Base-by-base conservation (phyloP, 2,797 vertebrate genomes). In the Forpus xanthops region DNA sequence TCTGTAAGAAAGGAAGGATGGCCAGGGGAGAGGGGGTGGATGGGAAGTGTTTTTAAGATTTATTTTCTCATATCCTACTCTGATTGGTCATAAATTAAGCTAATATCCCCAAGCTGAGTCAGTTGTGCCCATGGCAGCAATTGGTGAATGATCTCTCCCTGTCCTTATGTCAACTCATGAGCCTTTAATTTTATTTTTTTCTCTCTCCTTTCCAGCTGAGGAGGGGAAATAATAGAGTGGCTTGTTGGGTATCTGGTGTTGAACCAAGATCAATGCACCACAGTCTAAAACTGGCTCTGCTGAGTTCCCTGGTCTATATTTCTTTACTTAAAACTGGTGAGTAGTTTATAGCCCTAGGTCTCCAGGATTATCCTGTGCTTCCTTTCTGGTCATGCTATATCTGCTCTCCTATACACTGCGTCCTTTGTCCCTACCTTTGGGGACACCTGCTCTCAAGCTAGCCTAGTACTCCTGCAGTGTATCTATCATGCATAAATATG, bases 191-290 rank as follows among this genome's bases (percentile, higher is more conserved):
- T 6, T 49, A 3, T 37, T 33, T 68, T 68, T 61, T 70, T 53
- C 12, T 58, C 6, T 42, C 15, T 11, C 3, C 11, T 45, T 13
- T 35, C 28, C 16, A 24, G 16, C 2, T 2, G 8, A 58, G 21
- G 11, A 65, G 16, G 8, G 11, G 9, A 12, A 53, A 8, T 9
- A 33, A 30, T 3, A 35, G 3, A 11, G 1, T 1, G 0, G 24
- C 20, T 80, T 31, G 11, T 8, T 50, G 37, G 13, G 15, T 33
- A 73, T 10, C 4, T 68, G 24, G 14, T 2, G 4, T 31, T 25
- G 5, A 68, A 24, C 3, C 16, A 47, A 7, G 15, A 12, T 7
- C 20, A 62, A 25, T 12, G 5, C 27, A 47, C 33, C 33, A n/a
- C 37, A 85, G 3, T 12, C 7, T 27, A 60, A 60, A 60, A 45